These are phyloP conservation scores for Lissonota sp. DNA, from an alignment of 2,888 invertebrate genomes.

Conservation along the genomic window DNA sequence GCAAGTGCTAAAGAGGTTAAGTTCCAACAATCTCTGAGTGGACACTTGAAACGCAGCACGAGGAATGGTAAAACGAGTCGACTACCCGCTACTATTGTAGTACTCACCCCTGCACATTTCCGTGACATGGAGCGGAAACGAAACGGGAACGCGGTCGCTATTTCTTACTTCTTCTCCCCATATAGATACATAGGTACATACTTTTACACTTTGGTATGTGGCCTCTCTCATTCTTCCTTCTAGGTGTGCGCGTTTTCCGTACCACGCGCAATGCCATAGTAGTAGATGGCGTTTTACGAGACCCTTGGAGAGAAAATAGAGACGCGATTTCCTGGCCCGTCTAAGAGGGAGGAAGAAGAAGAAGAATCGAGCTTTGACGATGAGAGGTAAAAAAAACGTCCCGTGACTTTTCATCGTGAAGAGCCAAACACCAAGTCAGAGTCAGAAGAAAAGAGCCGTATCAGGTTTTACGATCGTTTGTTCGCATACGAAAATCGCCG, in stretches of 20 bases:
- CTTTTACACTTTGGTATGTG: background rate
- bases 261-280: constrained; percentile 13
- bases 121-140: constrained; percentile 37
- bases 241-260: constrained; percentile 4
- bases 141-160: constrained; percentile 28
- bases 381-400: constrained; percentile 17
- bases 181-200: background rate
- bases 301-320: constrained; percentile 13
- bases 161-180: constrained; percentile 11
- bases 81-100: background rate
- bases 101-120: constrained; percentile 29
- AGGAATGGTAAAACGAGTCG: constrained; percentile 14
- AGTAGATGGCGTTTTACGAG: constrained; percentile 47
- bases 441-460: constrained; percentile 6
- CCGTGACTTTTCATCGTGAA: constrained; percentile 3
- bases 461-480: constrained; percentile 40
- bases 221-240: constrained; percentile 4
- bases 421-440: background rate
- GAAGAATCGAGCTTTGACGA: no score
- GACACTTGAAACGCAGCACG: constrained; percentile 35
- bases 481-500: constrained; percentile 13
- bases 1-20: constrained; percentile 9
- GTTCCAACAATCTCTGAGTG: constrained; percentile 48
- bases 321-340: constrained; percentile 36
- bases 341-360: background rate